Conservation (phyloP, 2,888 invertebrate genomes). For the Dynastes grantii region DNA sequence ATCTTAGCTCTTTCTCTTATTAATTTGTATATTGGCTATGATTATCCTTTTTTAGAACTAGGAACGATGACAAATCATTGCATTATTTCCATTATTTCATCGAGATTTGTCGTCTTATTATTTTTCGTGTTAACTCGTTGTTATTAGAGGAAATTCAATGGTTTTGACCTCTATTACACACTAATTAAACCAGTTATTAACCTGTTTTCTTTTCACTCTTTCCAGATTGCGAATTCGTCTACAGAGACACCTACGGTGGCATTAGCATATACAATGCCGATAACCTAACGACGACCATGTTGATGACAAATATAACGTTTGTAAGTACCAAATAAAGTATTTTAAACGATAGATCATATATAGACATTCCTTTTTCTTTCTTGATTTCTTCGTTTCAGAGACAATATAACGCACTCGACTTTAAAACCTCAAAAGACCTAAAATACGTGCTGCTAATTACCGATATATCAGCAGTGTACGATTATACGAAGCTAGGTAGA, state of each 20-base stretch:
- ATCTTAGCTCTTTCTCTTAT: no score
- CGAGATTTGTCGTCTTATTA: no score
- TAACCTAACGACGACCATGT: constrained; percentile 80
- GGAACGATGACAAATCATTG: no score
- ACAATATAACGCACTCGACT: constrained; percentile 84
- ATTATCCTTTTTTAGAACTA: no score
- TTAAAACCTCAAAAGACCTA: constrained; percentile 84
- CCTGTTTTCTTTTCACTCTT: constrained; percentile 60
- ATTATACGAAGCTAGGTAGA: constrained; percentile 77
- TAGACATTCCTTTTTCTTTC: not conserved
- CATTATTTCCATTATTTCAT: no score
- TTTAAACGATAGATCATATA: not conserved
- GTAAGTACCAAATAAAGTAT: constrained; percentile 75
- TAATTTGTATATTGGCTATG: no score
- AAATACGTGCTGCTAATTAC: constrained; percentile 85
- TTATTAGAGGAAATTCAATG: no score
- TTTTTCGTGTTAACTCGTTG: no score
- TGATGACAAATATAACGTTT: constrained; percentile 88
- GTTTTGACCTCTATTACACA: no score
- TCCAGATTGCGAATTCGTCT: constrained; percentile 85
- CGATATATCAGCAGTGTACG: constrained; percentile 77
- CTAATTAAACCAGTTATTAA: not conserved
- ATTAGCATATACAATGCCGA: constrained; percentile 85
- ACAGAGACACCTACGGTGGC: constrained; percentile 84
- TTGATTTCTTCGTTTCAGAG: constrained; percentile 72